A percentile compares a stretch with the other conserved stretches of the same genome.
Evolutionary conservation across 2,113 vertebrate species (phyloP).

Genomic region (Notarius lentiginosus): DNA sequence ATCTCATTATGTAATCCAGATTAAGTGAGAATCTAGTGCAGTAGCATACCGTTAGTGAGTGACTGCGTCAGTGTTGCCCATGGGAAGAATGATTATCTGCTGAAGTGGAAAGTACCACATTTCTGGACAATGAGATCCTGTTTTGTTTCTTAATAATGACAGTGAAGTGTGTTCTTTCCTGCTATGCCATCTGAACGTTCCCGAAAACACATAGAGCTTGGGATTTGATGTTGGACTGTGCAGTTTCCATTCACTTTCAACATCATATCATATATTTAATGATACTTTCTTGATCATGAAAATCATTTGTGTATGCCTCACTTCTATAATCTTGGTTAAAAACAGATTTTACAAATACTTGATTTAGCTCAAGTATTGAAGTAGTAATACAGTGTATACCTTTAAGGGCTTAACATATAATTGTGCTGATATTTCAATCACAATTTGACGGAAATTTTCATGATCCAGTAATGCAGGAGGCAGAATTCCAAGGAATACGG

Average conservation of each 20-base stretch:
- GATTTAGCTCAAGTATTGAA: neutral
- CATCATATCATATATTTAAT: neutral
- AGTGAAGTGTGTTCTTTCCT: constrained; percentile 9
- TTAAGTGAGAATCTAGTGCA: neutral
- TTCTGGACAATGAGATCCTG: constrained; percentile 9
- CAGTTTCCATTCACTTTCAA: neutral
- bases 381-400: neutral
- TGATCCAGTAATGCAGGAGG: neutral
- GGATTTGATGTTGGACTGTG: neutral
- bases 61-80: neutral
- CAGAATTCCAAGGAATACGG: neutral
- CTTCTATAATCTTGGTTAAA: neutral
- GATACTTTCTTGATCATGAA: neutral
- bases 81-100: constrained; percentile 17
- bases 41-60: neutral
- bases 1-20: neutral
- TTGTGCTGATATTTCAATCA: neutral
- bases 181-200: neutral
- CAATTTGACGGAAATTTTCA: neutral
- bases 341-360: neutral
- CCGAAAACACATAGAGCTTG: neutral
- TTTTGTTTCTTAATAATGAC: neutral
- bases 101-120: constrained; percentile 40
- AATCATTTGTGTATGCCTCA: neutral
- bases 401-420: neutral